Conservation (phyloP, 2,797 vertebrate species). For the Microchirus variegatus region DNA sequence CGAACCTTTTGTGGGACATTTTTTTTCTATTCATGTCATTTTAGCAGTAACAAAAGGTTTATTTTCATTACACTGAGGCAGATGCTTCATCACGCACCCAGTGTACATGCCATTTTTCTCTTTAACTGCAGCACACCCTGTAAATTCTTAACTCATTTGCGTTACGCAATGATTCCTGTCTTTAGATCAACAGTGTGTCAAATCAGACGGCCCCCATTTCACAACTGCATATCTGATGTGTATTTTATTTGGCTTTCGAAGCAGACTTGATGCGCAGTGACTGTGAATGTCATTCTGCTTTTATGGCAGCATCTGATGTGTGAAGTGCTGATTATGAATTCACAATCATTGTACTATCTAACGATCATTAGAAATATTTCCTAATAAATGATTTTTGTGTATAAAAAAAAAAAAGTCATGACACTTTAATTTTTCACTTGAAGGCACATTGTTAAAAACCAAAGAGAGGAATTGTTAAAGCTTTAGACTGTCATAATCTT, state of each 20-base stretch:
- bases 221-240: slow-evolving; percentile 33
- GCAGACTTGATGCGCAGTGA: slow-evolving; percentile 25
- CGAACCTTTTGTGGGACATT: no score
- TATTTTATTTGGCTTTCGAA: slow-evolving; percentile 47
- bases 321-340: neutral
- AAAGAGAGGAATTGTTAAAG: slow-evolving; percentile 12
- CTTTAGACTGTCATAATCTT: slow-evolving; percentile 15
- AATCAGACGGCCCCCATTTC: slow-evolving; percentile 26
- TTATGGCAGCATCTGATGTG: slow-evolving; percentile 20
- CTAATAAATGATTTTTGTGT: neutral
- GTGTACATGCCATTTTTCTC: slow-evolving; percentile 27
- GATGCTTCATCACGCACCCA: slow-evolving; percentile 19
- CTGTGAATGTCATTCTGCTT: slow-evolving; percentile 32
- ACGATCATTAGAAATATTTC: neutral
- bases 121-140: slow-evolving; percentile 10
- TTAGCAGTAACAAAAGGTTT: no score
- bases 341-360: no score
- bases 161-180: slow-evolving; percentile 21
- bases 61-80: slow-evolving; percentile 1
- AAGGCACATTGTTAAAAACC: no score
- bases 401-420: no score
- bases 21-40: no score
- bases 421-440: no score
- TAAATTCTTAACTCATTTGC: slow-evolving; percentile 21
- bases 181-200: slow-evolving; percentile 40